Base-by-base conservation (phyloP, 2,888 invertebrate genomes). In the Nomada goodeniana region DNA sequence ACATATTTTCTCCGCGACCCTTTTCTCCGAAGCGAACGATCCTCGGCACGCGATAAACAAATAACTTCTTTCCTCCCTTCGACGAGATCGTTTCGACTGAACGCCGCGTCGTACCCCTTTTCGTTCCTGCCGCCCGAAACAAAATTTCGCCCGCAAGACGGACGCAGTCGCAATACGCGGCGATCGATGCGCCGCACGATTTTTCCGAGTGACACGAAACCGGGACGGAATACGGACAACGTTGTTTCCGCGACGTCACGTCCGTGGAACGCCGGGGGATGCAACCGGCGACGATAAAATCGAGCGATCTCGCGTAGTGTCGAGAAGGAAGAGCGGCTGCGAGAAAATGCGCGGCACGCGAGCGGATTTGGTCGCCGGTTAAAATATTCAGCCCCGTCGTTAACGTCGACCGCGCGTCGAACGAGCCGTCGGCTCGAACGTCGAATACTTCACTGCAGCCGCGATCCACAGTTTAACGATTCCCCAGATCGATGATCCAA, bases 141-240 rank as follows among this genome's bases (percentile, higher is more conserved):
- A n/a, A 52, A 55, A 61, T 80, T 61, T 57, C 36, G 42, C n/a
- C 55, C 26, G 57, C 59, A 64, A 72, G 73, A 68, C 80, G 53
- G 63, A 78, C 79, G 80, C 80, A 79, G 80, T 52, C 80, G 80
- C 80, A 44, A 44, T 15, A 72, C 50, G 63, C 61, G 18, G 57
- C 79, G 81, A 81, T 81, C 81, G 79, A 81, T 78, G 69, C 42
- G 10, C 20, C 10, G 23, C 26, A n/a, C 61, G 68, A 79, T 68
- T 73, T 81, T 73, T 81, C 69, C 72, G 26, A 68, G 52, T 65
- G 52, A 44, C 60, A 13, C 23, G 18, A 65, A 74, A 75, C 64
- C 64, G 55, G 47, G 26, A 47, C 47, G 23, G 73, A 73, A 57
- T 57, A 64, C 74, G 63, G 63, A 26, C 18, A 26, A 63, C n/a